These are phyloP conservation scores for Rhodeus uyekii DNA, from an alignment of 2,797 vertebrate genomes.

Conservation along the genomic window DNA sequence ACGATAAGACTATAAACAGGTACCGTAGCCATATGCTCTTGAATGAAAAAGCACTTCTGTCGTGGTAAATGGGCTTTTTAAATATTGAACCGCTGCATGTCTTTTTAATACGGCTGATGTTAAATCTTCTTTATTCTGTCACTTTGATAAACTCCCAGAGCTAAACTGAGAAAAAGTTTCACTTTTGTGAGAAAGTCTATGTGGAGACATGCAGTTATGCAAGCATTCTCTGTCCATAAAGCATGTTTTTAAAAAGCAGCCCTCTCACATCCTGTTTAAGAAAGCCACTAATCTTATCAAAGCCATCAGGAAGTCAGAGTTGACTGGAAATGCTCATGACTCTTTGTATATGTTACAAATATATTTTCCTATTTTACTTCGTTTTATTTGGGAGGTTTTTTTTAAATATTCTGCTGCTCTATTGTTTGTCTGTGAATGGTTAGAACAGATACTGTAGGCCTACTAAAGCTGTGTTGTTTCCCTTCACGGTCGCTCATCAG, in stretches of 20 bases:
- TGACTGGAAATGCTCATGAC: slow-evolving; percentile 72
- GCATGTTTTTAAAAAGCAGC: slow-evolving; percentile 64
- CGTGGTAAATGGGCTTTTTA: slow-evolving; percentile 79
- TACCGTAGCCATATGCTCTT: slow-evolving; percentile 78
- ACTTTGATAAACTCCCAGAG: slow-evolving; percentile 75
- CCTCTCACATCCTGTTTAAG: slow-evolving; percentile 79
- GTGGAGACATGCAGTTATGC: slow-evolving; percentile 67
- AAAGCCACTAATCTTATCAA: slow-evolving; percentile 81
- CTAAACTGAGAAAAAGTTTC: slow-evolving; percentile 67
- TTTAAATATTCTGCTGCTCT: slow-evolving; percentile 47
- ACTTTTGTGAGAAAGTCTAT: slow-evolving; percentile 65
- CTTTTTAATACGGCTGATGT: slow-evolving; percentile 76
- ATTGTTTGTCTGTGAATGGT: slow-evolving; percentile 68
- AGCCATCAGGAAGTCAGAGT: slow-evolving; percentile 79
- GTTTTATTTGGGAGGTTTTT: neutral
- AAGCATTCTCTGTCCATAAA: slow-evolving; percentile 64
- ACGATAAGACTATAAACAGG: slow-evolving; percentile 84
- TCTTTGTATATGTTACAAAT: slow-evolving; percentile 68
- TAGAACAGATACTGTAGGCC: slow-evolving; percentile 42
- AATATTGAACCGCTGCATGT: slow-evolving; percentile 78
- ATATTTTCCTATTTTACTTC: slow-evolving; percentile 49
- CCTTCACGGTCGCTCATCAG: slow-evolving; percentile 64
- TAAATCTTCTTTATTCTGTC: slow-evolving; percentile 78
- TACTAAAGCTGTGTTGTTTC: slow-evolving; percentile 41
- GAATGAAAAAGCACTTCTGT: slow-evolving; percentile 77